These are phyloP conservation scores for Eulimnadia texana DNA, from an alignment of 1,140 invertebrate genomes.

Conservation along the genomic window DNA sequence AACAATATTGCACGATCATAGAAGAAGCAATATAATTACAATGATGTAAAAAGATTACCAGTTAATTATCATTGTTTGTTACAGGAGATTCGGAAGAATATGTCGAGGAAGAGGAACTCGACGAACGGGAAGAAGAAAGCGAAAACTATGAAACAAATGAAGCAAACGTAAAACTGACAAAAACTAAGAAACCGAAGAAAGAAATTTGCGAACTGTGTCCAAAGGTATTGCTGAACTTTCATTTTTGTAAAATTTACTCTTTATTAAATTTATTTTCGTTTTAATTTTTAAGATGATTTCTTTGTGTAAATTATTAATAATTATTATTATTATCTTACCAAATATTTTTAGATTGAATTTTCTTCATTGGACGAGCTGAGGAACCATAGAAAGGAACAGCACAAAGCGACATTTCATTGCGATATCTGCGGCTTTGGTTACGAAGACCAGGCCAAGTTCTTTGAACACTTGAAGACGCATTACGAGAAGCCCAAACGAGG, in stretches of 20 bases:
- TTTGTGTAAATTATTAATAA: too few species aligned
- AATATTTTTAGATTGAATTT: not conserved
- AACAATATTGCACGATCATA: too few species aligned
- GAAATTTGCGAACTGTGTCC: not conserved
- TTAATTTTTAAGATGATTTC: too few species aligned
- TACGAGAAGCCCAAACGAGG: slow-evolving; percentile 43
- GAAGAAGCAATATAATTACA: not conserved
- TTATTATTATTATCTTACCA: not conserved
- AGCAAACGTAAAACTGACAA: too few species aligned
- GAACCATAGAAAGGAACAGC: slow-evolving; percentile 6
- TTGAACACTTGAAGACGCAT: slow-evolving; percentile 60
- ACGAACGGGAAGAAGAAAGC: not conserved
- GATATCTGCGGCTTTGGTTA: slow-evolving; percentile 48
- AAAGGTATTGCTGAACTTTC: not conserved
- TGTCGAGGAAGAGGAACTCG: slow-evolving; percentile 16
- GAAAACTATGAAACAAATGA: not conserved
- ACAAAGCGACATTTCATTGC: slow-evolving; percentile 29
- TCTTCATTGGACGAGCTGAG: not conserved
- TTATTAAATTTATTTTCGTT: too few species aligned
- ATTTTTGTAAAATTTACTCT: too few species aligned
- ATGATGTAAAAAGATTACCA: not conserved
- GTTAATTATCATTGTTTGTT: slow-evolving; percentile 10
- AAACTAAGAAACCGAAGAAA: not conserved
- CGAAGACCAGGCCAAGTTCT: slow-evolving; percentile 55
- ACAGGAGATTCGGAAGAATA: slow-evolving; percentile 18